Base-by-base conservation (phyloP, 2,888 invertebrate genomes). In the Drosophila flavopinicola region DNA sequence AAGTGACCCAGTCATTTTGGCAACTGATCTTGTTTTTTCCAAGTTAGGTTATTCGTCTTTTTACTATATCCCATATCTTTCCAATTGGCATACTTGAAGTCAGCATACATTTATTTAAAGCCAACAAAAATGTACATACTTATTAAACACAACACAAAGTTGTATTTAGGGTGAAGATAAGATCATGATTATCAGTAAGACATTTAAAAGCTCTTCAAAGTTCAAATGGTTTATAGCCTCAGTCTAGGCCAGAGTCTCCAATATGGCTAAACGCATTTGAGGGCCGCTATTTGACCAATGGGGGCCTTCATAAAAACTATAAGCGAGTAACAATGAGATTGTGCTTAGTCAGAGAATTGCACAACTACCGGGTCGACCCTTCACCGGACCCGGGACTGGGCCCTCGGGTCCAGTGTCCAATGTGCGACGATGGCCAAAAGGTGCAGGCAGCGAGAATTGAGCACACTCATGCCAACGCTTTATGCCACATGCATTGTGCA, bases 321-420 rank as follows among this genome's bases (percentile, higher is more conserved):
- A 25, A 37, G 11, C 53, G 24, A 54, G 63, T 56, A 56, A 33
- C 39, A 32, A 35, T 33, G 23, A 41, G 49, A 58, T 72, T 47
- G 49, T 70, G 69, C 73, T 54, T 42, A 66, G 66, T 70, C 72
- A 66, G 41, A 3, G 4, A 33, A 24, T 60, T 70, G 59, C 66
- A 38, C 23, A 72, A 63, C 45, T 51, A 9, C 17, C 41, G 45
- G 24, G 33, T 47, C 52, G 65, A 70, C 71, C 68, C 68, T 68
- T 64, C 61, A 25, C 39, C 32, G 15, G 60, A 9, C 47, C 33
- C 11, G 10, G 33, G 15, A n/a, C n/a, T n/a, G n/a, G n/a, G n/a
- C n/a, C n/a, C n/a, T n/a, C n/a, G n/a, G n/a, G n/a, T n/a, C n/a
- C n/a, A n/a, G n/a, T n/a, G 39, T 52, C 41, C 33, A 17, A 38